These are phyloP conservation scores for Epizoanthus ramosus DNA, from an alignment of 92 coral and sea anemone species.

Conservation along the genomic window DNA sequence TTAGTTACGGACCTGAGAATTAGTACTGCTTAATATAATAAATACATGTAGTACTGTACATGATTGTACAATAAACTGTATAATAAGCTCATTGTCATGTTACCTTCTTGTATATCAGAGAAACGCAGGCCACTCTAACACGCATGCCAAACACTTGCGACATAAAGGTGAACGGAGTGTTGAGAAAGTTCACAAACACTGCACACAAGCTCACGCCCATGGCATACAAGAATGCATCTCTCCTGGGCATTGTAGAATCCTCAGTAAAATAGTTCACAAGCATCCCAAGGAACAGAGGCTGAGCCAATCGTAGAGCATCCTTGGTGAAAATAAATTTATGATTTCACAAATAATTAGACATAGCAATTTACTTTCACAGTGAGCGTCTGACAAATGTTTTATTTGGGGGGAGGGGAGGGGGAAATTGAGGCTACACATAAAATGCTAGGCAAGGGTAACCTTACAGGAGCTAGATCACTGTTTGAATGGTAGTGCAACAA, in stretches of 20 bases:
- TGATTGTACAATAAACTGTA: too few relatives aligned
- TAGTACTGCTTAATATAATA: too few relatives aligned
- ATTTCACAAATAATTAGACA: too few relatives aligned
- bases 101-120: constrained; percentile 66
- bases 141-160: constrained; percentile 69
- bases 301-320: constrained; percentile 59
- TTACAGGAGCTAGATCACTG: too few relatives aligned
- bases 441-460: too few relatives aligned
- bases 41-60: too few relatives aligned
- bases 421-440: too few relatives aligned
- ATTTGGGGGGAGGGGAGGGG: too few relatives aligned
- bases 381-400: too few relatives aligned
- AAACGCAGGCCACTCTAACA: constrained; percentile 58
- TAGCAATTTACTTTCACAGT: too few relatives aligned
- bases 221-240: constrained; percentile 58
- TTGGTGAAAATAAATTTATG: background rate
- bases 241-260: constrained; percentile 52
- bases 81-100: too few relatives aligned
- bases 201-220: constrained; percentile 59
- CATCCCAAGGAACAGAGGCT: constrained; percentile 60
- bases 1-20: too few relatives aligned
- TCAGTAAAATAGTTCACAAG: constrained; percentile 60
- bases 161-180: constrained; percentile 62
- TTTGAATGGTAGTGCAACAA: background rate
- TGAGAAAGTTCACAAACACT: constrained; percentile 52